Conservation (phyloP, 2,888 invertebrate species). For the Beris chalybata region DNA sequence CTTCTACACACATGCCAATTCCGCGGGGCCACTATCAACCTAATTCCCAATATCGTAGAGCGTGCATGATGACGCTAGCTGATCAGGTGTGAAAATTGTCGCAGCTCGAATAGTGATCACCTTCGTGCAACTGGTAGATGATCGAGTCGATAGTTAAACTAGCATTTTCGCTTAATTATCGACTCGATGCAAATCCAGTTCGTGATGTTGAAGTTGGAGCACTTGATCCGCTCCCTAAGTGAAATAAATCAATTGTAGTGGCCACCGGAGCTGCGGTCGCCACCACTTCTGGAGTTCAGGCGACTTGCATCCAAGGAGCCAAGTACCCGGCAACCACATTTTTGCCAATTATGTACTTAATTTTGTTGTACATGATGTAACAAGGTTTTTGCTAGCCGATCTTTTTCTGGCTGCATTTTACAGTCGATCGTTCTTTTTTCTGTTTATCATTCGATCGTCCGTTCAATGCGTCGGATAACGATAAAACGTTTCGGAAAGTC, state of each 20-base stretch:
- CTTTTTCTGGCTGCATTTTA: not conserved
- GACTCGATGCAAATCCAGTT: constrained; percentile 17
- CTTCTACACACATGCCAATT: too few relatives aligned
- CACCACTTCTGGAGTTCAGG: not conserved
- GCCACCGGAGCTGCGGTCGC: not conserved
- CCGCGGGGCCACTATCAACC: not conserved
- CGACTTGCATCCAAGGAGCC: not conserved
- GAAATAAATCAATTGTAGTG: constrained; percentile 4
- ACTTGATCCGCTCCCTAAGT: not conserved
- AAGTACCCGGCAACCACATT: not conserved
- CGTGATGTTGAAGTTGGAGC: constrained; percentile 10
- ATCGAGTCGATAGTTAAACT: too few relatives aligned
- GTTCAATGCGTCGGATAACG: too few relatives aligned
- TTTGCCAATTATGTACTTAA: constrained; percentile 4
- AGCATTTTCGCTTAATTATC: constrained; percentile 20
- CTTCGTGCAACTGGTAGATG: not conserved
- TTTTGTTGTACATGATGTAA: constrained; percentile 7
- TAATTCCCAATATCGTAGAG: constrained; percentile 4
- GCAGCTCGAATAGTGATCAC: constrained; percentile 11
- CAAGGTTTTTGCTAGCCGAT: not conserved
- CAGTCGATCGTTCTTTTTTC: not conserved
- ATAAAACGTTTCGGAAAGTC: not conserved
- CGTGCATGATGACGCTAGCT: constrained; percentile 23
- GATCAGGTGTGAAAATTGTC: constrained; percentile 30
- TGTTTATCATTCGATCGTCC: too few relatives aligned